Conservation (phyloP, 2,888 invertebrate genomes). For the Deilephila elpenor region DNA sequence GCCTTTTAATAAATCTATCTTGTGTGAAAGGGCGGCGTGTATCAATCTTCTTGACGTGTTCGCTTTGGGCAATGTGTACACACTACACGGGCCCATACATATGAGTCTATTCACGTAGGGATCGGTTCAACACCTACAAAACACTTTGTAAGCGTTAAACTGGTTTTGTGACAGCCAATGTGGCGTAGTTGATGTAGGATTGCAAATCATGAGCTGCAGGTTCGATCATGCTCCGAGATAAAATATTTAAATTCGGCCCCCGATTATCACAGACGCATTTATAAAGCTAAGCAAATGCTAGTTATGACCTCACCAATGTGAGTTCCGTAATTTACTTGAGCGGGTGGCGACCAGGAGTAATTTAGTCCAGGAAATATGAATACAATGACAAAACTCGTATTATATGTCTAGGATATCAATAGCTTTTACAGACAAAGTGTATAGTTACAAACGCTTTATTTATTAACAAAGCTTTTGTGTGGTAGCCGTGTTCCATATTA, state of each 20-base stretch:
- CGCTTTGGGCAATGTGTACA: neutral
- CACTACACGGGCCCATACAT: neutral
- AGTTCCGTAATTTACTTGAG: slow-evolving; percentile 30
- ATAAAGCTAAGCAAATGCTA: slow-evolving; percentile 35
- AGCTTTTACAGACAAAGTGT: neutral
- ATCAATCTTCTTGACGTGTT: slow-evolving; percentile 29
- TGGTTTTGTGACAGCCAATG: neutral
- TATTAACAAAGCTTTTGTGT: neutral
- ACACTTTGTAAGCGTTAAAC: neutral
- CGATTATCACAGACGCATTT: slow-evolving; percentile 8
- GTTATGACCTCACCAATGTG: slow-evolving; percentile 30
- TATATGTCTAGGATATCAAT: neutral
- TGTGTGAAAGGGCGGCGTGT: neutral
- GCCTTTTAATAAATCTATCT: neutral
- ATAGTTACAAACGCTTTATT: neutral
- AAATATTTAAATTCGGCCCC: slow-evolving; percentile 9
- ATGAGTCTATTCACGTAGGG: neutral
- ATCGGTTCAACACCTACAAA: neutral
- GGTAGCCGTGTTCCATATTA: too few species aligned
- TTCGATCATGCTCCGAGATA: too few species aligned
- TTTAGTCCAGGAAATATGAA: too few species aligned
- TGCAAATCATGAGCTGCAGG: too few species aligned
- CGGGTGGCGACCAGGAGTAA: neutral
- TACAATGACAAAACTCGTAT: too few species aligned
- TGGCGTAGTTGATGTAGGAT: too few species aligned